These are phyloP conservation scores for Ia io DNA, from an alignment of 2,113 vertebrate species.

Conservation along the genomic window DNA sequence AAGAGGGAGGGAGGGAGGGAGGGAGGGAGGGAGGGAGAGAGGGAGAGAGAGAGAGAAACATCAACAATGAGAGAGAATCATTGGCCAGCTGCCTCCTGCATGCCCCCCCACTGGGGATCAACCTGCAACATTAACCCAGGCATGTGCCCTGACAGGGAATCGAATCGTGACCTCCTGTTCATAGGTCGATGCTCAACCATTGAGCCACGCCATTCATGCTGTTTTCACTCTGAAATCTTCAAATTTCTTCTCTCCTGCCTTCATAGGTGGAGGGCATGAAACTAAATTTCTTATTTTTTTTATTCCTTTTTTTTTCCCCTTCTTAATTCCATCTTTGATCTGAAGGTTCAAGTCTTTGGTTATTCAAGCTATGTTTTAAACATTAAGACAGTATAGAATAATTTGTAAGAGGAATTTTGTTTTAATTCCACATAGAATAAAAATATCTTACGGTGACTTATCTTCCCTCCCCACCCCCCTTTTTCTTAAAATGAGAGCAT, in stretches of 20 bases:
- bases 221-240: not conserved
- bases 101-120: too few relatives aligned
- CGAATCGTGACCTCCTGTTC: too few relatives aligned
- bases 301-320: not conserved
- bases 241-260: not conserved
- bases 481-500: not conserved
- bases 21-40: too few relatives aligned
- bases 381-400: not conserved
- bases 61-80: too few relatives aligned
- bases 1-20: too few relatives aligned
- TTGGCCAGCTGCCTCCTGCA: too few relatives aligned
- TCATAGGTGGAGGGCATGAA: not conserved
- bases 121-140: too few relatives aligned
- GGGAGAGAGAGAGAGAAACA: too few relatives aligned
- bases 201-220: too few relatives aligned
- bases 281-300: not conserved
- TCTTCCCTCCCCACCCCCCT: rapidly evolving
- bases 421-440: not conserved
- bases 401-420: not conserved
- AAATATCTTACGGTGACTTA: not conserved
- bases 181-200: too few relatives aligned
- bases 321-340: not conserved
- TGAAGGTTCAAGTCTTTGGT: not conserved
- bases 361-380: not conserved
- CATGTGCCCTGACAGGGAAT: too few relatives aligned